phyloP scores from a whole-genome alignment of 2,797 vertebrate species.

The Ispidina lecontei region DNA sequence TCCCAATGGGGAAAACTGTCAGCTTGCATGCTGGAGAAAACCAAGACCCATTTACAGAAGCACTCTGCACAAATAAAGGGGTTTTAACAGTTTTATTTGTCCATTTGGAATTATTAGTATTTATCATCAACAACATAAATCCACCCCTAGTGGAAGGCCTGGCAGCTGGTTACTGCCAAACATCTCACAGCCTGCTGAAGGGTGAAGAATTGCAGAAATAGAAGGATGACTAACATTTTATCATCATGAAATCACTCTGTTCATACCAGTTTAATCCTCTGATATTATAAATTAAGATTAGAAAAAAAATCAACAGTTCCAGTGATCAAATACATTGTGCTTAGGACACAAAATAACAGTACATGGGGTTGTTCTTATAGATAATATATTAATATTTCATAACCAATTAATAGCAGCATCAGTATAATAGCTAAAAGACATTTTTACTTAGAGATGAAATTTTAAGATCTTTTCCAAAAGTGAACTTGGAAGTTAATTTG shows the following conservation, averaged over 20 bases:
- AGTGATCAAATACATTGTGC: constrained; percentile 11
- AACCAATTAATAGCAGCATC: neutral
- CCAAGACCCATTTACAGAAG: neutral
- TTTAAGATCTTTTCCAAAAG: neutral
- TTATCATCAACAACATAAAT: constrained; percentile 46
- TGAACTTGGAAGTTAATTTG: neutral
- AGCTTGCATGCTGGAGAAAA: constrained; percentile 9
- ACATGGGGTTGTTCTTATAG: neutral
- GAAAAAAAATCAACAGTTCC: constrained; percentile 1
- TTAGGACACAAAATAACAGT: constrained; percentile 26
- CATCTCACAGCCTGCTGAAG: neutral
- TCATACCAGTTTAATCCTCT: constrained; percentile 18
- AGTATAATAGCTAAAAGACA: neutral
- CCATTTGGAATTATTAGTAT: constrained; percentile 56
- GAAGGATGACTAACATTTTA: constrained; percentile 1
- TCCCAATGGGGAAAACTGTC: neutral
- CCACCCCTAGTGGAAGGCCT: neutral
- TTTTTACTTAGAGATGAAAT: neutral
- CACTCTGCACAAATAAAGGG: neutral
- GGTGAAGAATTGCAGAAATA: constrained; percentile 5
- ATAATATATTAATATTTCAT: neutral
- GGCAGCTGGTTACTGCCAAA: constrained; percentile 35
- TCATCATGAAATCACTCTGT: neutral
- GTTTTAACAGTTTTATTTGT: constrained; percentile 53
- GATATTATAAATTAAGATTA: constrained; percentile 52